These are phyloP conservation scores for Ornithorhynchus anatinus DNA, from an alignment of 2,113 vertebrate genomes.

Conservation along the genomic window DNA sequence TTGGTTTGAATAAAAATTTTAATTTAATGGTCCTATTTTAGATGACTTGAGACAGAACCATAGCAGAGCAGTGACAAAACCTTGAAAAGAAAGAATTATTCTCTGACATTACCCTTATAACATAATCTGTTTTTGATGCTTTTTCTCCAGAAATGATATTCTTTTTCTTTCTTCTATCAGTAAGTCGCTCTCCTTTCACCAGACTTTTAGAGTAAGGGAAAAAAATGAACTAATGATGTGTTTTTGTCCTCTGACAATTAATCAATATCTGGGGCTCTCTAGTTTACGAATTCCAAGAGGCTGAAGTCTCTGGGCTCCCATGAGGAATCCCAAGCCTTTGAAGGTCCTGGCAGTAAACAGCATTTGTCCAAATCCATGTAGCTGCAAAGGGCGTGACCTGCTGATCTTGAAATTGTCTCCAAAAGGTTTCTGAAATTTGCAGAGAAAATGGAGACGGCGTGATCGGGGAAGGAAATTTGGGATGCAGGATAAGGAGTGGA, in stretches of 20 bases:
- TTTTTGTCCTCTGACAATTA: background rate
- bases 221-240: background rate
- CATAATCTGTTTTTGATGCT: too few species aligned
- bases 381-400: background rate
- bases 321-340: background rate
- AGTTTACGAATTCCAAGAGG: background rate
- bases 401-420: background rate
- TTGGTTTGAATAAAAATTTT: too few species aligned
- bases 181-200: background rate
- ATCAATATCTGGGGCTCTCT: background rate
- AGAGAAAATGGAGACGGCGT: background rate
- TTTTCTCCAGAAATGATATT: too few species aligned
- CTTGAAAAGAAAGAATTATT: too few species aligned
- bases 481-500: background rate
- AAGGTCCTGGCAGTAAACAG: background rate
- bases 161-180: background rate
- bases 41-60: too few species aligned
- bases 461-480: background rate
- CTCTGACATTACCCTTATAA: too few species aligned
- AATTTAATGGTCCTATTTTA: too few species aligned
- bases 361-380: background rate
- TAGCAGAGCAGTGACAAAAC: too few species aligned
- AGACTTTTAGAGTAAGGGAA: too few species aligned
- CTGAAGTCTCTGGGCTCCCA: background rate
- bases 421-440: conserved; percentile 3